A percentile compares a stretch with the other conserved stretches of the same genome.
Conservation (phyloP, 2,113 vertebrate species). For the Cyprinus carpio region DNA sequence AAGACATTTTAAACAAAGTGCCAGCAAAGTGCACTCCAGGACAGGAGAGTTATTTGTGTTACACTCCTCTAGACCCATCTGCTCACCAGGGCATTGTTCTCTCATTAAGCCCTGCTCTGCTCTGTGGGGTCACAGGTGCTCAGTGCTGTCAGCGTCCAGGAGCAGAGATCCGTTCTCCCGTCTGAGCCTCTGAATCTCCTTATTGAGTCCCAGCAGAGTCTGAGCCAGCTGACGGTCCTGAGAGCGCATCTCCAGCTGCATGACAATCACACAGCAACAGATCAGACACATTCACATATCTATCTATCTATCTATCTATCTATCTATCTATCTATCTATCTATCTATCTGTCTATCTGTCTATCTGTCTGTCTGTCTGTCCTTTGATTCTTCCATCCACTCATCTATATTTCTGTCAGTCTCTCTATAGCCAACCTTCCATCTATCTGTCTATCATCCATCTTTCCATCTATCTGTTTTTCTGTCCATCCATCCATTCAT, state of each 20-base stretch:
- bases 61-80: not conserved
- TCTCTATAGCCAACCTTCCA: too few relatives aligned
- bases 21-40: not conserved
- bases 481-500: not conserved
- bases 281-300: constrained; percentile 1
- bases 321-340: too few relatives aligned
- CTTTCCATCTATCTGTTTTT: not conserved
- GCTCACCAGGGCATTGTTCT: not conserved
- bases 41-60: not conserved
- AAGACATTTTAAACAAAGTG: not conserved
- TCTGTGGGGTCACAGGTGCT: not conserved
- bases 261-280: constrained; percentile 43
- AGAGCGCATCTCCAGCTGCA: constrained; percentile 83
- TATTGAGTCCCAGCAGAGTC: constrained; percentile 81
- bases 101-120: not conserved
- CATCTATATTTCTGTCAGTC: too few relatives aligned
- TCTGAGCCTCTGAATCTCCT: constrained; percentile 80
- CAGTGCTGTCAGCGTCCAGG: constrained; percentile 47
- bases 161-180: constrained; percentile 58
- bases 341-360: too few relatives aligned
- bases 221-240: constrained; percentile 83
- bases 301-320: too few relatives aligned
- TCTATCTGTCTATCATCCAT: not conserved
- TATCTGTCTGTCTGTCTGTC: too few relatives aligned
- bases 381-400: too few relatives aligned